Percentiles rank a stretch among this genome's conserved stretches.
Conservation (phyloP, 2,113 vertebrate genomes). For the Ammospiza caudacuta region DNA sequence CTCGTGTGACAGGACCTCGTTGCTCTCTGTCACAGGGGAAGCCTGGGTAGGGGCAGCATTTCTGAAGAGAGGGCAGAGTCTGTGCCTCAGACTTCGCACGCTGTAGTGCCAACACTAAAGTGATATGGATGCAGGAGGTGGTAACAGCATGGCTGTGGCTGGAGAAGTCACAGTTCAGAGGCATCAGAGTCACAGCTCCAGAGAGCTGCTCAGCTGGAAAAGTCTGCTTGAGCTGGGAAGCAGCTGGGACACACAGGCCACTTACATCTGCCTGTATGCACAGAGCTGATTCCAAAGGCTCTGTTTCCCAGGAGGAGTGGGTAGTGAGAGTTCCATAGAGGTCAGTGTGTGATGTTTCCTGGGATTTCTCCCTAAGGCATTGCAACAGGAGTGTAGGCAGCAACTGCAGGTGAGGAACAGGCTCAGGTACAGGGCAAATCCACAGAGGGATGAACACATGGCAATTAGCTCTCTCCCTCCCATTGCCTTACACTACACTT, state of each 20-base stretch:
- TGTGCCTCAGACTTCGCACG: rapidly evolving
- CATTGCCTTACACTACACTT: background rate
- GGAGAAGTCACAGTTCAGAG: background rate
- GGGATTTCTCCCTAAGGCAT: background rate
- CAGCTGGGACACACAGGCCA: background rate
- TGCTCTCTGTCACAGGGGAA: background rate
- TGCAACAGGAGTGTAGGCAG: background rate
- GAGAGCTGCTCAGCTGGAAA: background rate
- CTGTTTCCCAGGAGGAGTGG: background rate
- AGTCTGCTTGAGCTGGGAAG: background rate
- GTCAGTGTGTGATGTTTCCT: background rate
- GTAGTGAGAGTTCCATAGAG: background rate
- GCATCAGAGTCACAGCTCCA: rapidly evolving
- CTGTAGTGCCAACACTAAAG: background rate
- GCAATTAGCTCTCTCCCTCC: background rate
- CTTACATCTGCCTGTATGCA: background rate
- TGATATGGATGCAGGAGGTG: background rate
- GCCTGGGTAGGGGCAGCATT: background rate
- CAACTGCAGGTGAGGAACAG: background rate
- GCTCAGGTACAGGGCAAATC: background rate
- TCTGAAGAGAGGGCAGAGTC: background rate
- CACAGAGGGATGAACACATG: background rate
- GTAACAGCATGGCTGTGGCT: background rate
- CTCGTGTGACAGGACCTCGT: rapidly evolving
- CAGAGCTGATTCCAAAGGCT: background rate